These are phyloP conservation scores for Drosophila ambigua DNA, from an alignment of 1,140 invertebrate species.

Conservation along the genomic window DNA sequence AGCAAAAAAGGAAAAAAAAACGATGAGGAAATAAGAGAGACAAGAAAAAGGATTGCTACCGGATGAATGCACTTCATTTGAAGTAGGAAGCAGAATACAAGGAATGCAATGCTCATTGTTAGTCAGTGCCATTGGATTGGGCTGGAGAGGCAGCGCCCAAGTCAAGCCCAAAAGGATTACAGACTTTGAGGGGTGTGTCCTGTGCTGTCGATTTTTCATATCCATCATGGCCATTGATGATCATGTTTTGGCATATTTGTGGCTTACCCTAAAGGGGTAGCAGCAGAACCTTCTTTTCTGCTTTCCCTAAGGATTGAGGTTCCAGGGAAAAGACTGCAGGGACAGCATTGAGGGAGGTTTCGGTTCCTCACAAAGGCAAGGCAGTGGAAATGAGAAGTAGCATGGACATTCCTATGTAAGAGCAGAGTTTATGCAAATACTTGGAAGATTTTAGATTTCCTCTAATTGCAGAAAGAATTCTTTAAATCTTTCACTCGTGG, in stretches of 20 bases:
- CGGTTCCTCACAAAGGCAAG: neutral
- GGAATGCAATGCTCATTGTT: conserved; percentile 66
- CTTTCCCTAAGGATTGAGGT: conserved; percentile 8
- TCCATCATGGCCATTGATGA: conserved; percentile 45
- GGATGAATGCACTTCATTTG: conserved; percentile 82
- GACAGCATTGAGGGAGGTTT: neutral
- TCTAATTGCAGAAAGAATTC: too few relatives aligned
- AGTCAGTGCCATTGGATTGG: conserved; percentile 45
- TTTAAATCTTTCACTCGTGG: too few relatives aligned
- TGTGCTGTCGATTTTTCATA: conserved; percentile 36
- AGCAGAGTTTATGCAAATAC: neutral
- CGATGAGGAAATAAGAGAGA: conserved; percentile 18
- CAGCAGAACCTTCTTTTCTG: neutral
- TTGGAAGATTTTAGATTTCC: too few relatives aligned
- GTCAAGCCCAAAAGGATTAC: conserved; percentile 70
- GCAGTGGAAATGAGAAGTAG: neutral
- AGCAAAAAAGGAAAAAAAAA: conserved; percentile 21
- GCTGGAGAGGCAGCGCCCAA: conserved; percentile 45
- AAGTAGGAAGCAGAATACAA: conserved; percentile 55
- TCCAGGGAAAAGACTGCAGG: conserved; percentile 14
- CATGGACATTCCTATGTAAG: neutral
- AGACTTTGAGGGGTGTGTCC: conserved; percentile 30
- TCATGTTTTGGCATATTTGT: conserved; percentile 79
- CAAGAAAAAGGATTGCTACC: conserved; percentile 72
- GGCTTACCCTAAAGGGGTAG: conserved; percentile 46